Base-by-base conservation (phyloP, 53 echinoderm and acorn worm species). In the Luidia sarsii region DNA sequence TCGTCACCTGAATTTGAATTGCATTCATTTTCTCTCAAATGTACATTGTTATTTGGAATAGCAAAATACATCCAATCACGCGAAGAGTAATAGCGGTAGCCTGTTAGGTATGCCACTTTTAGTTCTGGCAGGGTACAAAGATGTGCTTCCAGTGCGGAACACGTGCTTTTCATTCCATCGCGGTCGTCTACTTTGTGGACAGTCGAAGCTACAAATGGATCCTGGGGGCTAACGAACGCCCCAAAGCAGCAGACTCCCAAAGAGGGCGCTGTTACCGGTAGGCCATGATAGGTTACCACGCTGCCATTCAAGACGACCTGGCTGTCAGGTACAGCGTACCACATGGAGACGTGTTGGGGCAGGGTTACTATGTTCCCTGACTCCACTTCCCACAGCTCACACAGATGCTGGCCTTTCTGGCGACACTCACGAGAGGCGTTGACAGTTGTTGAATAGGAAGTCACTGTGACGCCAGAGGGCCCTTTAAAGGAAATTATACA, bases 41-140 rank as follows among this genome's bases (percentile, higher is more conserved):
- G 36, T 7, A 29, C 55, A 37, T 71, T 55, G 23, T 49, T 15
- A 31, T 54, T 37, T 1, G 71, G 20, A 10, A 37, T 31, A 10
- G 71, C 33, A 32, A 33, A 53, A 22, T 35, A 71, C 1, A 7
- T 8, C 71, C 71, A 71, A n/a, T n/a, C n/a, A n/a, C n/a, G n/a
- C n/a, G n/a, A n/a, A n/a, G n/a, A n/a, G n/a, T n/a, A n/a, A n/a
- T n/a, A n/a, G n/a, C n/a, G n/a, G n/a, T n/a, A n/a, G n/a, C n/a
- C n/a, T 3, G 1, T 62, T 18, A 62, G 4, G 56, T 54, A 55
- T 9, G 71, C 71, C 36, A 16, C 71, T 23, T 71, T 71, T 24
- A 71, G 20, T 55, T 71, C 71, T 0, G 56, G 25, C 21, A 71
- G 55, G 53, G 55, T 53, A 9, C 71, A 71, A 10, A 19, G 53